phyloP scores from a whole-genome alignment of 2,113 vertebrate genomes.

The Thinocorus orbignyianus region DNA sequence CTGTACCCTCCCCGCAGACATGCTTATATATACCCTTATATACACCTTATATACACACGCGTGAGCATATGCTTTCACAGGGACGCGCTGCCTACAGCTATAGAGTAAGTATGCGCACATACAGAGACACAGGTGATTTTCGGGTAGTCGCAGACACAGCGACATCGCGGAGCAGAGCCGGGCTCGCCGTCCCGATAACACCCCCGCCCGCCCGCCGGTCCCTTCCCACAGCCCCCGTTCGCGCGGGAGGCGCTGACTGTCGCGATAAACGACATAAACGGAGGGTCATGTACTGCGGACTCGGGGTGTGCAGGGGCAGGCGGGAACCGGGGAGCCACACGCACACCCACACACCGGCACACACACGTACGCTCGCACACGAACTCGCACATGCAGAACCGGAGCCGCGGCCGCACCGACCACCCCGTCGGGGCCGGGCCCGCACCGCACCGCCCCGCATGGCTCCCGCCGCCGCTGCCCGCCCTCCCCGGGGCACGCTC shows the following conservation, averaged over 20 bases:
- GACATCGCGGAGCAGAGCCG: neutral
- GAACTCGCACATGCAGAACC: neutral
- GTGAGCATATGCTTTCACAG: neutral
- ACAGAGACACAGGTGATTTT: rapidly evolving
- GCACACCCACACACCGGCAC: too few species aligned
- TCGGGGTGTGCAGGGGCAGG: neutral
- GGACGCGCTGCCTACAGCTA: neutral
- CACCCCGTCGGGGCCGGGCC: neutral
- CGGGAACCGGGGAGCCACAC: neutral
- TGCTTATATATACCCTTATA: too few species aligned
- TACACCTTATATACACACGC: neutral
- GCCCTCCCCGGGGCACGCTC: neutral
- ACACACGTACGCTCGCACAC: neutral
- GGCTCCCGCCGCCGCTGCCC: neutral
- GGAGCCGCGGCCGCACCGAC: neutral
- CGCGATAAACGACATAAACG: neutral
- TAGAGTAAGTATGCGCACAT: rapidly evolving
- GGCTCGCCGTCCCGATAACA: neutral
- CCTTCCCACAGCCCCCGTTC: neutral
- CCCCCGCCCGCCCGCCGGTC: too few species aligned
- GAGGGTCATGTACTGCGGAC: neutral
- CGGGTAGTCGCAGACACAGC: neutral
- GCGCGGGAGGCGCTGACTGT: neutral
- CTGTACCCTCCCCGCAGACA: too few species aligned
- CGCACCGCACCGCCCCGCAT: neutral